phyloP scores from a whole-genome alignment of 2,797 vertebrate genomes.

The Poeciliopsis gracilis region DNA sequence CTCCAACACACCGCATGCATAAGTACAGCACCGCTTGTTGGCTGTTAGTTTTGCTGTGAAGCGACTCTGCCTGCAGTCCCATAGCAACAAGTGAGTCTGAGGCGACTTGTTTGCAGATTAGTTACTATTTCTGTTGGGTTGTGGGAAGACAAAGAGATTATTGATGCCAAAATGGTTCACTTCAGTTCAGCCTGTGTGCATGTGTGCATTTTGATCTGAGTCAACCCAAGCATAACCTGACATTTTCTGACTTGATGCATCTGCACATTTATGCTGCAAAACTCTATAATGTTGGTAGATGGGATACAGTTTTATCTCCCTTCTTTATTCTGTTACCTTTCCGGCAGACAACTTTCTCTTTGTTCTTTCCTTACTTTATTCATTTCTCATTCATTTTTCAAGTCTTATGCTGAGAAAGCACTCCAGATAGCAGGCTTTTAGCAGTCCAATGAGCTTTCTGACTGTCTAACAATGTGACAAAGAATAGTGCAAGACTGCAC shows the following conservation, averaged over 20 bases:
- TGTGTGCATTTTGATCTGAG: constrained; percentile 20
- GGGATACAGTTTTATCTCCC: constrained; percentile 28
- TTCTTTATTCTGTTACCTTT: constrained; percentile 23
- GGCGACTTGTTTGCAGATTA: constrained; percentile 39
- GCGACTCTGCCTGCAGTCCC: constrained; percentile 10
- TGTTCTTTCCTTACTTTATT: constrained; percentile 55
- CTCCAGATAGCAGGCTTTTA: constrained; percentile 36
- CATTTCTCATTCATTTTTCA: constrained; percentile 70
- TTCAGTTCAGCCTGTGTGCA: constrained; percentile 11
- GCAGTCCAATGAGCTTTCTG: constrained; percentile 12
- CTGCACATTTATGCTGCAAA: constrained; percentile 19
- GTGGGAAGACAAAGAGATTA: constrained; percentile 26
- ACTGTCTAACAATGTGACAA: constrained; percentile 18
- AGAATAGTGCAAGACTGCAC: constrained; percentile 22
- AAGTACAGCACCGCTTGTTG: neutral
- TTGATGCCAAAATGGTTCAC: constrained; percentile 28
- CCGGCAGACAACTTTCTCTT: constrained; percentile 43
- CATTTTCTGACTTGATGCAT: constrained; percentile 29
- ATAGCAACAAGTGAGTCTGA: constrained; percentile 59
- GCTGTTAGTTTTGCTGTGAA: constrained; percentile 14
- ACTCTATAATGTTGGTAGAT: constrained; percentile 19
- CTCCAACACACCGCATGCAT: neutral
- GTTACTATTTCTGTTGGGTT: constrained; percentile 47
- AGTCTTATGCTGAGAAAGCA: constrained; percentile 28
- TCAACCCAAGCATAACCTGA: constrained; percentile 10